These are phyloP conservation scores for Pachyuromys duprasi DNA, from an alignment of 2,797 vertebrate species.

Conservation along the genomic window DNA sequence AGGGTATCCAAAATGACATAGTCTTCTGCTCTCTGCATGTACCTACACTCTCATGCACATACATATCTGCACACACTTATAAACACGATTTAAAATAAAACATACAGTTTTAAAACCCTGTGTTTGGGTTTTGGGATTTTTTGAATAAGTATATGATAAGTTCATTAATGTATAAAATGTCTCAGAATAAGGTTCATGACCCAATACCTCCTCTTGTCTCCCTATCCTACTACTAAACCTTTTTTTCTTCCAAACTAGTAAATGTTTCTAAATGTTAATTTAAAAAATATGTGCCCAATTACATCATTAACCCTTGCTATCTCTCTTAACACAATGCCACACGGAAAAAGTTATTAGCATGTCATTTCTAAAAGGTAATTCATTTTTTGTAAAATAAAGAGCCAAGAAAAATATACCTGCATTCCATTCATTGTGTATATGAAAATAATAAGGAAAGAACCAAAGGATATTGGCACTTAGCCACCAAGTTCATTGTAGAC, in stretches of 20 bases:
- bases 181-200: background rate
- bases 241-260: no score
- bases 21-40: background rate
- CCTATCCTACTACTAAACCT: accelerated
- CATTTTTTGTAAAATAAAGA: background rate
- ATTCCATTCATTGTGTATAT: background rate
- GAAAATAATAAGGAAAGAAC: background rate
- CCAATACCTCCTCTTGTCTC: background rate
- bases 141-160: background rate
- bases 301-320: background rate
- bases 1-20: background rate
- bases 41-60: background rate
- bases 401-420: background rate
- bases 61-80: background rate
- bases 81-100: background rate
- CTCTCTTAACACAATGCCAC: background rate
- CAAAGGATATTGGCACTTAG: background rate
- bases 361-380: conserved; percentile 3
- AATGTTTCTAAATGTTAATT: background rate
- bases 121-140: background rate
- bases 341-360: background rate
- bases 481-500: background rate
- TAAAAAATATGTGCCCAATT: background rate
- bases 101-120: background rate
- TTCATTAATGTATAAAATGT: background rate